Percentiles rank a stretch among this genome's conserved stretches.
phyloP scores from a whole-genome alignment of 2,888 invertebrate genomes.

The Microchrysa polita region DNA sequence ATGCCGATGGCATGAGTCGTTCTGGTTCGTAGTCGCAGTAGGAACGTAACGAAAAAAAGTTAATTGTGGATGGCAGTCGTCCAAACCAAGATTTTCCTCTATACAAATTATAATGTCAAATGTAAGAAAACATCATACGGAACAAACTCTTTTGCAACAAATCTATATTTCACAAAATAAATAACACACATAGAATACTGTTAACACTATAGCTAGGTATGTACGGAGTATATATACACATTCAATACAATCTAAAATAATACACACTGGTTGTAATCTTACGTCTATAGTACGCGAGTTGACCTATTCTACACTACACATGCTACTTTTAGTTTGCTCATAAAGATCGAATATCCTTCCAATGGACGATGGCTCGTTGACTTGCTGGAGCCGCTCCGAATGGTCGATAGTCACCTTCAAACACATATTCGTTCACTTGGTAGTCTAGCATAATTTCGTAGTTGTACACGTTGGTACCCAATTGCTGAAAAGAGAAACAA shows the following conservation, averaged over 20 bases:
- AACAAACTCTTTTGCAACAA: no score
- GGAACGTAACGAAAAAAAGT: no score
- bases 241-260: not conserved
- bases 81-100: no score
- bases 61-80: no score
- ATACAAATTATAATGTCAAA: no score
- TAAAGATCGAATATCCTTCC: constrained; percentile 67
- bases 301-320: no score
- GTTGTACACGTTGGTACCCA: constrained; percentile 79
- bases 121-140: no score
- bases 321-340: not conserved
- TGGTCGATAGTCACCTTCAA: constrained; percentile 75
- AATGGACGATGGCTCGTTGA: constrained; percentile 80
- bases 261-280: not conserved
- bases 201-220: not conserved
- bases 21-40: no score
- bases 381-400: constrained; percentile 80
- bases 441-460: constrained; percentile 81
- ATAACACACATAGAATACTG: constrained; percentile 5
- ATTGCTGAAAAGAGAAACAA: constrained; percentile 70
- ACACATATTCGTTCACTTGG: constrained; percentile 82
- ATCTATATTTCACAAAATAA: not conserved
- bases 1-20: no score
- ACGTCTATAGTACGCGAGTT: not conserved
- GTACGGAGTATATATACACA: no score